A percentile compares a stretch with the other conserved stretches of the same genome.
Conservation (phyloP, 2,113 vertebrate genomes). For the Alces alces region DNA sequence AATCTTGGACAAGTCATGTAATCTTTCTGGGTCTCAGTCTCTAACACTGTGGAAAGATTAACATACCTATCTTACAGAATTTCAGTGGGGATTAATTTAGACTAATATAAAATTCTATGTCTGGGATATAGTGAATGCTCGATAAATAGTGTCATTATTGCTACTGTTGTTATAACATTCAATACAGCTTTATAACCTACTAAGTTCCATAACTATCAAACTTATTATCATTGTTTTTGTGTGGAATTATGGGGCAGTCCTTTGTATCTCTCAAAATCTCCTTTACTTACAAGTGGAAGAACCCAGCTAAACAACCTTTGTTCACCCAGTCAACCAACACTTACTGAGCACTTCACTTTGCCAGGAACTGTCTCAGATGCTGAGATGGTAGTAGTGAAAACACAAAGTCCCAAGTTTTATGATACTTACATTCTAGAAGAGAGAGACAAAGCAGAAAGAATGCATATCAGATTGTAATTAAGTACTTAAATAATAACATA, state of each 20-base stretch:
- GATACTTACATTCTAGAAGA: neutral
- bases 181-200: neutral
- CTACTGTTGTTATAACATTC: neutral
- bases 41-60: neutral
- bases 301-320: neutral
- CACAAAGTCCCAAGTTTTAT: neutral
- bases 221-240: neutral
- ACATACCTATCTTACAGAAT: neutral
- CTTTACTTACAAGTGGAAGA: conserved; percentile 36
- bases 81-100: neutral
- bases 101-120: neutral
- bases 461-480: neutral
- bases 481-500: neutral
- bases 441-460: neutral
- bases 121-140: neutral
- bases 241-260: neutral
- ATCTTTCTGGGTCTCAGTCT: conserved; percentile 27
- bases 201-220: neutral
- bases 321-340: neutral
- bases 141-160: neutral
- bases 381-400: neutral
- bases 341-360: neutral
- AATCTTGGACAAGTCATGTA: neutral
- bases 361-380: neutral
- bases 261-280: neutral